These are phyloP conservation scores for Rallus crepitans DNA, from an alignment of 2,797 vertebrate species.

Conservation along the genomic window DNA sequence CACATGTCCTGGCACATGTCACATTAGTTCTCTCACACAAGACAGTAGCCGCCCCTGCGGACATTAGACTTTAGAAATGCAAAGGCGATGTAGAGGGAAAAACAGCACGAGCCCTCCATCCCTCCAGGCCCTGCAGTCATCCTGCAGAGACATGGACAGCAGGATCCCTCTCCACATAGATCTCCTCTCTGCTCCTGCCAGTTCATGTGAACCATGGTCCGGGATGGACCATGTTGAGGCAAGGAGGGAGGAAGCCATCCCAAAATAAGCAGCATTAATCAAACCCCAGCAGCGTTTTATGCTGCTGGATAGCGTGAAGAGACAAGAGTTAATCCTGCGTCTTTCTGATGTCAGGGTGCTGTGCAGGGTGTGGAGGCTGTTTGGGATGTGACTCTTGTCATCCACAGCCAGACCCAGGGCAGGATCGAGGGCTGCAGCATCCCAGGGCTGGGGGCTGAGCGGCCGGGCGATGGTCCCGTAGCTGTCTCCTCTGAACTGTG, in stretches of 20 bases:
- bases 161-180: accelerated
- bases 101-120: accelerated
- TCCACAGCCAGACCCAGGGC: accelerated
- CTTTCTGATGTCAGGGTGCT: not conserved
- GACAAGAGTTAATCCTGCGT: not conserved
- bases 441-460: not conserved
- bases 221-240: accelerated
- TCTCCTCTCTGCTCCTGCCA: too few species aligned
- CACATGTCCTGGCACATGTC: not conserved
- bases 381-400: accelerated
- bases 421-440: not conserved
- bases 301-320: accelerated
- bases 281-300: not conserved
- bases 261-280: accelerated
- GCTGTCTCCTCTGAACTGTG: not conserved
- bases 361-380: not conserved
- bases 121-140: not conserved
- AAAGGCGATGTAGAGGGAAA: not conserved
- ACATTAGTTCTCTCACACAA: not conserved
- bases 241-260: not conserved
- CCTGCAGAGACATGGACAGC: not conserved
- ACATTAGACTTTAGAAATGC: not conserved
- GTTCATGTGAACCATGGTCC: accelerated
- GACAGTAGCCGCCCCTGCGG: not conserved
- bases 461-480: not conserved